phyloP scores from a whole-genome alignment of 1,140 invertebrate species.

The Drosophila willistoni region DNA sequence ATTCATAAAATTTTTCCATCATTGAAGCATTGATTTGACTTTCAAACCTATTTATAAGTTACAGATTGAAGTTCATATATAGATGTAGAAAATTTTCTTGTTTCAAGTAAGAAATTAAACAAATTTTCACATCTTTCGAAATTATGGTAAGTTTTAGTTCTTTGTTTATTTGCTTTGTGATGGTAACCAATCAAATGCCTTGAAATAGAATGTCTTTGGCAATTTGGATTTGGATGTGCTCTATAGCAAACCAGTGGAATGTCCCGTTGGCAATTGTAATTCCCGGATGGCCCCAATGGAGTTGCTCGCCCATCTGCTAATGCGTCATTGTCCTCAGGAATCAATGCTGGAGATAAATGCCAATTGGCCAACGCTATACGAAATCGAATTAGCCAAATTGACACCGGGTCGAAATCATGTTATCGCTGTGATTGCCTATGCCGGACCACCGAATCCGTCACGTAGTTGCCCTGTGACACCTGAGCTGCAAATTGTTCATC shows the following conservation, averaged over 20 bases:
- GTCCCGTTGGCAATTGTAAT: conserved; percentile 34
- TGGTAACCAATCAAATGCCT: background rate
- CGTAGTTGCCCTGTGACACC: conserved; percentile 42
- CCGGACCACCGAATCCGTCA: conserved; percentile 22
- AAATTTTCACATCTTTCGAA: background rate
- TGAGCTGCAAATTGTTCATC: conserved; percentile 48
- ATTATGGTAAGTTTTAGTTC: background rate
- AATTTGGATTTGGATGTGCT: conserved; percentile 35
- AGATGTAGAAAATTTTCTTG: background rate
- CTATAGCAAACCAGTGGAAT: conserved; percentile 30
- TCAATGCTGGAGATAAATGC: conserved; percentile 45
- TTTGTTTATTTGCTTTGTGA: background rate
- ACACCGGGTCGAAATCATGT: conserved; percentile 41
- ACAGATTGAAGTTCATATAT: too few species aligned
- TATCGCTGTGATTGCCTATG: conserved; percentile 45
- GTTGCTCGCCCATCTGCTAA: conserved; percentile 46
- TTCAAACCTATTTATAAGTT: background rate
- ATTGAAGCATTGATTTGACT: background rate
- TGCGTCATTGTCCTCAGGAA: conserved; percentile 46
- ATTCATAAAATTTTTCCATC: background rate
- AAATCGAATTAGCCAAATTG: conserved; percentile 38
- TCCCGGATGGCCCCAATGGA: conserved; percentile 30
- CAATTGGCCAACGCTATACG: conserved; percentile 34
- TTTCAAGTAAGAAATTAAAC: background rate
- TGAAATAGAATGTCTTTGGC: background rate